phyloP scores from a whole-genome alignment of 2,888 invertebrate genomes.

The Drosophila formosana region DNA sequence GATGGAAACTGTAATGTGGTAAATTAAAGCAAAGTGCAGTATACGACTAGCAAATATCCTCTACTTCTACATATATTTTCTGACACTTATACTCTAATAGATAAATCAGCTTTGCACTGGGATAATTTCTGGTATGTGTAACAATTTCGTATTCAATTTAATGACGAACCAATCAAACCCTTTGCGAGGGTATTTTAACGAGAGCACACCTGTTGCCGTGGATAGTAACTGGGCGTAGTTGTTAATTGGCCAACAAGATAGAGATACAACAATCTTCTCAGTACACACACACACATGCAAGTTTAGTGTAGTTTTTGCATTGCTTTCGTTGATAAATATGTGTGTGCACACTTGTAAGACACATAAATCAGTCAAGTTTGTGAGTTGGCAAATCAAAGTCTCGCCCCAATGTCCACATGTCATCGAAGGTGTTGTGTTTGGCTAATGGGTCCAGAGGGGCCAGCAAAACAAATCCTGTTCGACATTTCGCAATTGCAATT shows the following conservation, averaged over 20 bases:
- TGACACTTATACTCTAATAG: too few relatives aligned
- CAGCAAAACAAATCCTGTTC: constrained; percentile 48
- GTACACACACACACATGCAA: not conserved
- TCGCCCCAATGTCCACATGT: constrained; percentile 43
- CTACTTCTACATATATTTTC: not conserved
- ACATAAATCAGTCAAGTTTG: constrained; percentile 68
- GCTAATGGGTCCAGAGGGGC: constrained; percentile 58
- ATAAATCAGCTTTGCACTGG: not conserved
- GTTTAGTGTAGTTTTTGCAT: not conserved
- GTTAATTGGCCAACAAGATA: constrained; percentile 62
- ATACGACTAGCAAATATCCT: constrained; percentile 14
- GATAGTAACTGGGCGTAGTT: constrained; percentile 59
- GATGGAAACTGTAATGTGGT: constrained; percentile 52
- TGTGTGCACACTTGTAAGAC: constrained; percentile 21
- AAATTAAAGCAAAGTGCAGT: constrained; percentile 5
- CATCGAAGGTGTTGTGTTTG: constrained; percentile 69
- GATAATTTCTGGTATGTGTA: not conserved
- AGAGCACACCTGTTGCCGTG: constrained; percentile 56
- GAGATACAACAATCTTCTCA: constrained; percentile 29
- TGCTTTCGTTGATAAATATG: constrained; percentile 12
- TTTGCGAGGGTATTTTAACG: constrained; percentile 17
- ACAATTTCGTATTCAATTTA: not conserved
- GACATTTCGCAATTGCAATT: constrained; percentile 50
- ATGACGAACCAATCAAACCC: not conserved
- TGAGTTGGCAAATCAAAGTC: constrained; percentile 67